phyloP scores from a whole-genome alignment of 2,888 invertebrate species.

The Trichacis sp. region DNA sequence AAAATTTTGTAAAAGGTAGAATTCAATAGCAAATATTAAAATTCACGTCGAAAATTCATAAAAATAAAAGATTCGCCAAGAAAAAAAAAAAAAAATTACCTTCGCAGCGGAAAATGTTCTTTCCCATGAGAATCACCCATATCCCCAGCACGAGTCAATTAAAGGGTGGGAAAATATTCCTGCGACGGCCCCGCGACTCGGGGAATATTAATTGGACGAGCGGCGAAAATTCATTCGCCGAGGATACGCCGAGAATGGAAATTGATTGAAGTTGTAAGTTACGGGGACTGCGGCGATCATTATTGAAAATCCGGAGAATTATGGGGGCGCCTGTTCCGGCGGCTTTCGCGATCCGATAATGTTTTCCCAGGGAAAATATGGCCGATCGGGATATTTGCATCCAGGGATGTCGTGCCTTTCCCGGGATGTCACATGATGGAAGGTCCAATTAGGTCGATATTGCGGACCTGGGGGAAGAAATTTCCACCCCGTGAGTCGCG shows the following conservation, averaged over 20 bases:
- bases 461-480: not conserved
- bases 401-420: not conserved
- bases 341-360: not conserved
- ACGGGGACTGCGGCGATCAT: not conserved
- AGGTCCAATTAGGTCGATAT: not conserved
- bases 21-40: too few relatives aligned
- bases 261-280: conserved; percentile 9
- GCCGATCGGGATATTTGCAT: not conserved
- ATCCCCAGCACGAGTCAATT: conserved; percentile 4
- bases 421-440: conserved; percentile 1
- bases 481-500: too few relatives aligned
- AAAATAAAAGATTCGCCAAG: too few relatives aligned
- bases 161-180: not conserved
- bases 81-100: too few relatives aligned
- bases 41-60: too few relatives aligned
- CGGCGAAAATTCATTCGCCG: conserved; percentile 22
- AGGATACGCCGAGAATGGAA: conserved; percentile 19
- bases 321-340: conserved; percentile 1
- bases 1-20: too few relatives aligned
- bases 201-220: conserved; percentile 30
- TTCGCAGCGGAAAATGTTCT: too few relatives aligned
- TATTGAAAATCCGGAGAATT: conserved; percentile 11
- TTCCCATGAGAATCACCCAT: too few relatives aligned
- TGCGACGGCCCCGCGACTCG: conserved; percentile 8
- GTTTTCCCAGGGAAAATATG: conserved; percentile 5